Percentiles rank a stretch among this genome's conserved stretches.
These are phyloP conservation scores for Zophobas morio DNA, from an alignment of 1,140 invertebrate genomes.

Conservation along the genomic window DNA sequence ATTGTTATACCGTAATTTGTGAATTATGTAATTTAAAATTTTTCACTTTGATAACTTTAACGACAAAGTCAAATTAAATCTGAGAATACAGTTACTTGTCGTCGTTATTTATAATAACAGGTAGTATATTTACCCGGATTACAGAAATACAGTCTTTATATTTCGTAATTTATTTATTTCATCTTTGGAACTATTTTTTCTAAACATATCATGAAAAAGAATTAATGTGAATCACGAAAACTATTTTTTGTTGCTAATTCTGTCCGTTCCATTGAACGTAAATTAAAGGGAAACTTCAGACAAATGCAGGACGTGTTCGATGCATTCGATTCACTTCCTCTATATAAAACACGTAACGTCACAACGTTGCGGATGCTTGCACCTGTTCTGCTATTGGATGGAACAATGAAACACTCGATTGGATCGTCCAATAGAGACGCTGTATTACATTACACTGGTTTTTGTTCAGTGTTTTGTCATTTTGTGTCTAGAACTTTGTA, in stretches of 20 bases:
- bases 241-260: slow-evolving; percentile 4
- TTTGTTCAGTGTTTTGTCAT: slow-evolving; percentile 66
- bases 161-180: too few relatives aligned
- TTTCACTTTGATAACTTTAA: too few relatives aligned
- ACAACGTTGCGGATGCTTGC: slow-evolving; percentile 58
- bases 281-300: slow-evolving; percentile 38
- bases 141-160: too few relatives aligned
- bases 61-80: too few relatives aligned
- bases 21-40: too few relatives aligned
- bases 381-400: slow-evolving; percentile 64
- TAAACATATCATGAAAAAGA: too few relatives aligned
- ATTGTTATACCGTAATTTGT: too few relatives aligned
- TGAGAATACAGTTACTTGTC: too few relatives aligned
- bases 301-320: slow-evolving; percentile 41
- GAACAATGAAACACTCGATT: slow-evolving; percentile 64
- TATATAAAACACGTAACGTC: slow-evolving; percentile 52
- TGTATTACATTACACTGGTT: slow-evolving; percentile 64
- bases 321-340: slow-evolving; percentile 52
- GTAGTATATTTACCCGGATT: too few relatives aligned
- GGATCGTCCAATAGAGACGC: slow-evolving; percentile 64
- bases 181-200: too few relatives aligned
- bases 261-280: slow-evolving; percentile 5
- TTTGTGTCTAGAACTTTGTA: slow-evolving; percentile 66
- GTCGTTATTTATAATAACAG: too few relatives aligned
- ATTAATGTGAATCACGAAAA: too few relatives aligned